phyloP scores from a whole-genome alignment of 1,140 invertebrate genomes.

The Drosophila pallidifrons region DNA sequence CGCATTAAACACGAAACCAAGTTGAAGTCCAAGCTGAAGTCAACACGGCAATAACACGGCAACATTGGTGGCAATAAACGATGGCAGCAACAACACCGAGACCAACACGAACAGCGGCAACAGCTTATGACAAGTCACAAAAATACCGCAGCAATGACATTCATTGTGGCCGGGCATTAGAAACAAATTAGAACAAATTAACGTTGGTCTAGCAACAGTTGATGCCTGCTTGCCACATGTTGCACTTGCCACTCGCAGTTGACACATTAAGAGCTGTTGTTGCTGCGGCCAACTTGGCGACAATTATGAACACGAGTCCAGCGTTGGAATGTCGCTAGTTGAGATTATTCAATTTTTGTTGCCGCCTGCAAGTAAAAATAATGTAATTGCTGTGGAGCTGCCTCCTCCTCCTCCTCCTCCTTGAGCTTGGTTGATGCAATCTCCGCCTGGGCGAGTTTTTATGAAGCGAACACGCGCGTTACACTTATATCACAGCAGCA shows the following conservation, averaged over 20 bases:
- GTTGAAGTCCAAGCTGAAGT: conserved; percentile 18
- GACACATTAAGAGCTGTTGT: conserved; percentile 47
- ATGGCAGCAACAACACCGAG: neutral
- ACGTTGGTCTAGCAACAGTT: conserved; percentile 25
- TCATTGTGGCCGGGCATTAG: conserved; percentile 39
- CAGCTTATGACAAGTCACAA: conserved; percentile 64
- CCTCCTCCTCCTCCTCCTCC: neutral
- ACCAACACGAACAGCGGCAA: conserved; percentile 11
- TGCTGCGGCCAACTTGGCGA: conserved; percentile 8
- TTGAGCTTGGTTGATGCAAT: conserved; percentile 49
- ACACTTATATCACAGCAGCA: conserved; percentile 44
- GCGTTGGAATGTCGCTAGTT: conserved; percentile 56
- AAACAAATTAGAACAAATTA: conserved; percentile 71
- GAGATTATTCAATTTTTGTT: conserved; percentile 65
- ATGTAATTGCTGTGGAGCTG: conserved; percentile 69
- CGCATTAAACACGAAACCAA: conserved; percentile 60
- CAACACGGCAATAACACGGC: neutral
- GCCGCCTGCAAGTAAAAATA: conserved; percentile 53
- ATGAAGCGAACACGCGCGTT: conserved; percentile 20
- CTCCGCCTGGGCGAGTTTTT: conserved; percentile 48
- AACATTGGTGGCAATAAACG: conserved; percentile 13
- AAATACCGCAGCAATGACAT: conserved; percentile 23
- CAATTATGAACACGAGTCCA: conserved; percentile 69
- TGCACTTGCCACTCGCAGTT: conserved; percentile 20
- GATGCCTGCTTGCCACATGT: conserved; percentile 1